These are phyloP conservation scores for Coenobita brevimanus DNA, from an alignment of 1,140 invertebrate genomes.

Conservation along the genomic window DNA sequence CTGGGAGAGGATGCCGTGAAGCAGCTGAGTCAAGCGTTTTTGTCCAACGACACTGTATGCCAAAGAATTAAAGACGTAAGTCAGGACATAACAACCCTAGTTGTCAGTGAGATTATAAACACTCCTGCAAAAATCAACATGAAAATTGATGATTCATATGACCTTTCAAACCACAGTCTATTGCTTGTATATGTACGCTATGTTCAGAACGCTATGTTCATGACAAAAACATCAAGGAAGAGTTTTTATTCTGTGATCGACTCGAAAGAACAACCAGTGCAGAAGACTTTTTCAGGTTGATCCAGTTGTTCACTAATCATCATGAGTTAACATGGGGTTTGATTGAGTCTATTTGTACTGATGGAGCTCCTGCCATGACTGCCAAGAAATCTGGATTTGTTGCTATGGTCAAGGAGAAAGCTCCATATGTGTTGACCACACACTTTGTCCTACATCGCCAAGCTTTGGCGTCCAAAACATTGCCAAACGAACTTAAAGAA, in stretches of 20 bases:
- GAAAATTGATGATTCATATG: constrained; percentile 64
- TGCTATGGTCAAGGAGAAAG: background rate
- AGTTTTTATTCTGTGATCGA: constrained; percentile 68
- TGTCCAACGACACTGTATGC: constrained; percentile 69
- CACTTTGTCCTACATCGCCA: constrained; percentile 20
- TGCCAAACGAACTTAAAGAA: constrained; percentile 40
- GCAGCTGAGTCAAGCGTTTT: constrained; percentile 17
- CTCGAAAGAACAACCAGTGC: constrained; percentile 10
- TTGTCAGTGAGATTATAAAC: constrained; percentile 44
- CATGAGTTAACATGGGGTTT: too few species aligned
- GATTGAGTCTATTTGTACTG: constrained; percentile 24
- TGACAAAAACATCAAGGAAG: constrained; percentile 62
- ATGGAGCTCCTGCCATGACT: constrained; percentile 26
- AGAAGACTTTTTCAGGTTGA: constrained; percentile 9
- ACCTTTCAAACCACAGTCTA: constrained; percentile 42
- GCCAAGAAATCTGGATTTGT: constrained; percentile 32
- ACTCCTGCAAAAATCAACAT: constrained; percentile 39
- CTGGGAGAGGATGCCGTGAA: constrained; percentile 46
- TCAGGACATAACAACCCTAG: constrained; percentile 60
- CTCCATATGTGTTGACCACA: background rate
- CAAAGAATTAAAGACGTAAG: constrained; percentile 67
- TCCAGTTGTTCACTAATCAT: constrained; percentile 2
- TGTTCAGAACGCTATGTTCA: constrained; percentile 59
- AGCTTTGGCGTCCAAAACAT: constrained; percentile 34
- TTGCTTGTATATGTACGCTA: too few species aligned